A percentile compares a stretch with the other conserved stretches of the same genome.
Conservation (phyloP, 2,888 invertebrate genomes). For the Himalopsyche anomala region DNA sequence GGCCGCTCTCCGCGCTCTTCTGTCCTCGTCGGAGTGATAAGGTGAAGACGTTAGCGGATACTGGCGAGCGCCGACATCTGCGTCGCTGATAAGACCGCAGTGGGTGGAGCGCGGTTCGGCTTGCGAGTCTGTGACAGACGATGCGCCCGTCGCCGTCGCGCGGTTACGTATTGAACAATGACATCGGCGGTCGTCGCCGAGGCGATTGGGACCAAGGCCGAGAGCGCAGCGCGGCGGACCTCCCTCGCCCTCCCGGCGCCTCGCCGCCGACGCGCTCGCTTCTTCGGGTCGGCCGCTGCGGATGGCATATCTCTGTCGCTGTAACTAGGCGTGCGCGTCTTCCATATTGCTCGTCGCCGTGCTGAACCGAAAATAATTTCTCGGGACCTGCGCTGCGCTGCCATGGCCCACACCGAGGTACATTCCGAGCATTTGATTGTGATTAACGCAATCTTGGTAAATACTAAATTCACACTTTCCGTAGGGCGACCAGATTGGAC, state of each 20-base stretch:
- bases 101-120: background rate
- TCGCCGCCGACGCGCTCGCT: slow-evolving; percentile 10
- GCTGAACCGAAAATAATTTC: slow-evolving; percentile 30
- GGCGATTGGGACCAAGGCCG: slow-evolving; percentile 53
- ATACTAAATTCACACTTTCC: background rate
- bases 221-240: slow-evolving; percentile 41
- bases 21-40: slow-evolving; percentile 37
- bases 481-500: background rate
- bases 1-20: slow-evolving; percentile 3
- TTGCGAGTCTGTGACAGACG: background rate
- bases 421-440: background rate
- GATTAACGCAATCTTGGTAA: slow-evolving; percentile 22
- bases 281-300: slow-evolving; percentile 32
- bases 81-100: slow-evolving; percentile 16
- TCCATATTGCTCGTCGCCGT: slow-evolving; percentile 24
- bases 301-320: slow-evolving; percentile 18
- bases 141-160: slow-evolving; percentile 2
- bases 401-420: slow-evolving; percentile 24
- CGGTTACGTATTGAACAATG: slow-evolving; percentile 29
- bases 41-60: slow-evolving; percentile 31
- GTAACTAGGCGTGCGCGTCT: slow-evolving; percentile 42
- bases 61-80: slow-evolving; percentile 27
- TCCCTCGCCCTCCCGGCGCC: slow-evolving; percentile 3
- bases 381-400: background rate
- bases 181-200: slow-evolving; percentile 39